These are phyloP conservation scores for Chouioia cunea DNA, from an alignment of 2,888 invertebrate genomes.

Conservation along the genomic window DNA sequence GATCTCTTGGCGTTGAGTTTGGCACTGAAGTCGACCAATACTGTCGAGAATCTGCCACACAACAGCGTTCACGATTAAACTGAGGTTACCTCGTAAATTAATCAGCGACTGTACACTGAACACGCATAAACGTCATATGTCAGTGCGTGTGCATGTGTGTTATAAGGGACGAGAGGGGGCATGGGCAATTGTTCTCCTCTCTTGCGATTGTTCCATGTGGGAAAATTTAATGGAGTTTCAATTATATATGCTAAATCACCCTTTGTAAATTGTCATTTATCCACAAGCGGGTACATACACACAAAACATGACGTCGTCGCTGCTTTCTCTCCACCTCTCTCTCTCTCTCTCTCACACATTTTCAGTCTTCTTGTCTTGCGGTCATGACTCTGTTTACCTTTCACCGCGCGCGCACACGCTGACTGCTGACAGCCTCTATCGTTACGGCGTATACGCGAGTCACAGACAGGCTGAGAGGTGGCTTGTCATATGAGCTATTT, in stretches of 20 bases:
- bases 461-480: too few species aligned
- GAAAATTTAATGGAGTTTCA: conserved; percentile 34
- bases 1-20: background rate
- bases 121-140: conserved; percentile 36
- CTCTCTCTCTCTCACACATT: background rate
- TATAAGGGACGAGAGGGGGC: background rate
- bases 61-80: too few species aligned
- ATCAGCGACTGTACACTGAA: background rate
- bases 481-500: too few species aligned
- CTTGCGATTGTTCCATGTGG: conserved; percentile 23
- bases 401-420: background rate
- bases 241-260: conserved; percentile 23
- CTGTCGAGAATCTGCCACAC: too few species aligned
- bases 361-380: background rate
- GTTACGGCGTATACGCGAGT: too few species aligned
- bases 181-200: background rate
- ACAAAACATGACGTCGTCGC: background rate
- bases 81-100: too few species aligned
- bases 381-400: conserved; percentile 21
- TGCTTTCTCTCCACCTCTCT: conserved; percentile 3
- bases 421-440: too few species aligned
- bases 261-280: conserved; percentile 28
- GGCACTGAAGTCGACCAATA: too few species aligned
- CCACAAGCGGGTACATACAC: conserved; percentile 9
- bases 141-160: background rate